Percentiles rank a stretch among this genome's conserved stretches.
Evolutionary conservation across 2,797 vertebrate species (phyloP).

Genomic region (Oceanodroma leucorhoa): DNA sequence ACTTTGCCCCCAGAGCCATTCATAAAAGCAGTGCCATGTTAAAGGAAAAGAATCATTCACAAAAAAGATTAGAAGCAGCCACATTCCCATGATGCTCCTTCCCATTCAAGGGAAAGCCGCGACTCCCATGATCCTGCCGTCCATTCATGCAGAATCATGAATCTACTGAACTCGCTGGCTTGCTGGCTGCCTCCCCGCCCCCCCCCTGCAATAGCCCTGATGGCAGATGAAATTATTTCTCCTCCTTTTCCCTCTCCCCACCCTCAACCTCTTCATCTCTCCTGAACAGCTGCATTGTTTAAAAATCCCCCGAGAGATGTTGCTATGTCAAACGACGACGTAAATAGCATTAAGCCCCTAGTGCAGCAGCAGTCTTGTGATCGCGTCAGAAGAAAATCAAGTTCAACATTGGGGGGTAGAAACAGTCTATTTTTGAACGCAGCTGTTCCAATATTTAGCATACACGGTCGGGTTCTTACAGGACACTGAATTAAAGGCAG

Average conservation of each 20-base stretch:
- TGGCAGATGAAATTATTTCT: constrained; percentile 26
- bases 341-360: constrained; percentile 69
- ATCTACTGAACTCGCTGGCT: constrained; percentile 14
- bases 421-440: constrained; percentile 58
- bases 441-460: constrained; percentile 54
- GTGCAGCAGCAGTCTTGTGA: constrained; percentile 62
- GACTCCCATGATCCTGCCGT: constrained; percentile 32
- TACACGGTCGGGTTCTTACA: neutral
- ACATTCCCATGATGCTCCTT: constrained; percentile 62
- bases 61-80: constrained; percentile 57
- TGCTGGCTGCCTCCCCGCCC: neutral
- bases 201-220: neutral
- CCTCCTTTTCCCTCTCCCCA: constrained; percentile 17
- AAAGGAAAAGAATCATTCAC: constrained; percentile 64
- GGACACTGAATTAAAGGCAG: constrained; percentile 3
- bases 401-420: constrained; percentile 4
- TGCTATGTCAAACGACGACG: constrained; percentile 68
- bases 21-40: constrained; percentile 51
- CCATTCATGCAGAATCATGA: constrained; percentile 70
- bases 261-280: constrained; percentile 48
- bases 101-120: constrained; percentile 64
- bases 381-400: constrained; percentile 67
- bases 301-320: constrained; percentile 64
- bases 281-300: constrained; percentile 65
- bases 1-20: constrained; percentile 50